phyloP scores from a whole-genome alignment of 1,140 invertebrate species.

The Drosophila orosa region DNA sequence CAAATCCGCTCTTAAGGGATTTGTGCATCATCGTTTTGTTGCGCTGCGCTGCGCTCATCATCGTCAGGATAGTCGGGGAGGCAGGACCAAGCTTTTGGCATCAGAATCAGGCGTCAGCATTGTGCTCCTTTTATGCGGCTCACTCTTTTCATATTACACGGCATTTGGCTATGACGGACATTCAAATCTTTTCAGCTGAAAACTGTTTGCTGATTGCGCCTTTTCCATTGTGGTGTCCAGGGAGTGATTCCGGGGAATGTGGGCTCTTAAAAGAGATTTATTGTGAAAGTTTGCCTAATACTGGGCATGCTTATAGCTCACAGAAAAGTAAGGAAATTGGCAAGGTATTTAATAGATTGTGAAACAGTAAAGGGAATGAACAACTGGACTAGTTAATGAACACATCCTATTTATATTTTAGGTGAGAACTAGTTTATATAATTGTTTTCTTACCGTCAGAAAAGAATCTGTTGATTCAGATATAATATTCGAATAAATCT shows the following conservation, averaged over 20 bases:
- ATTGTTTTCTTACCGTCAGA: neutral
- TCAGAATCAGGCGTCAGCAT: constrained; percentile 49
- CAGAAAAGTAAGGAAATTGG: neutral
- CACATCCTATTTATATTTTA: neutral
- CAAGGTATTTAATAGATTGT: neutral
- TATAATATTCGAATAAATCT: neutral
- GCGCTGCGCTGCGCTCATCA: constrained; percentile 51
- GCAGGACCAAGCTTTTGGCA: constrained; percentile 24
- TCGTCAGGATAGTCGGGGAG: constrained; percentile 27
- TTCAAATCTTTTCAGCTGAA: constrained; percentile 57
- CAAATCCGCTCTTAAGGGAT: constrained; percentile 73
- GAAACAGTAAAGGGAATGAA: fast-evolving
- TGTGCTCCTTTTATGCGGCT: constrained; percentile 56
- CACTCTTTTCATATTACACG: constrained; percentile 60
- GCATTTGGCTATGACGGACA: constrained; percentile 62
- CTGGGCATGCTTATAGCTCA: neutral
- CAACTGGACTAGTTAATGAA: neutral
- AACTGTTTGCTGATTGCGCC: constrained; percentile 54
- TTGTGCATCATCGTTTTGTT: constrained; percentile 67
- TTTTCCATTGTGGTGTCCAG: constrained; percentile 31
- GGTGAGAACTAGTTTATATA: neutral
- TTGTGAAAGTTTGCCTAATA: neutral
- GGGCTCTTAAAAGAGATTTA: constrained; percentile 32
- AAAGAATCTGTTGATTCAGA: neutral
- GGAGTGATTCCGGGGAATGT: constrained; percentile 29